Evolutionary conservation across 2,113 vertebrate species (phyloP), one percentile per base, ranked within the genome.

Genomic region (Asarcornis scutulata): DNA sequence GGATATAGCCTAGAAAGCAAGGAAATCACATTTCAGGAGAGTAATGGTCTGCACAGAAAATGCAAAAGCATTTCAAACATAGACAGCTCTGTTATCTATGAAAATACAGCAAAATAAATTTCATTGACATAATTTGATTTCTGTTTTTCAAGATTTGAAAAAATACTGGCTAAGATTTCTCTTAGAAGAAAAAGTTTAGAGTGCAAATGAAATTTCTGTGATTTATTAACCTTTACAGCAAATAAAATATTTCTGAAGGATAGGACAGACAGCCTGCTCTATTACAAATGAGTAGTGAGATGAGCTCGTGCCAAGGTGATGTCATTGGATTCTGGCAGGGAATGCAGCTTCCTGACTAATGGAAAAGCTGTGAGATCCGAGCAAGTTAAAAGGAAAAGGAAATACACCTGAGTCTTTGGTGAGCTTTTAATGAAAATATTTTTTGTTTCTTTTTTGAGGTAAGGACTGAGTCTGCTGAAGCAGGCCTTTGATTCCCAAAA

Each of bases 361-460:
- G 25, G 67, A 77, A 88, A 83, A 84, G 52, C 32, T 79, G 17
- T 83, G 73, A 81, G 66, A 92, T 74, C 2, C 0, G 7, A 96
- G 55, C 9, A 71, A 84, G 11, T 44, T 15, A 66, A 86, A 91
- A 58, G 27, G 59, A 89, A 95, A 94, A 86, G 2, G 0, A 89
- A 92, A 79, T 42, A 55, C 27, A 89, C 34, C 59, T 53, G 56
- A 42, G 40, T 25, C 8, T 60, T 36, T 38, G 11, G 32, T 53
- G 18, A 94, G 15, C 68, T 95, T 92, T 92, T 66, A 83, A 21
- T 67, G 32, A 95, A 96, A 93, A 89, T n/a, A 80, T 42, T 63
- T 91, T 86, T 83, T 75, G 13, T 64, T 90, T 91, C 27, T 85
- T 89, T 88, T 68, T 80, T 48, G 40, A 83, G 42, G 44, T 81